phyloP scores from a whole-genome alignment of 2,888 invertebrate genomes.

The Leptinotarsa peninsularis region DNA sequence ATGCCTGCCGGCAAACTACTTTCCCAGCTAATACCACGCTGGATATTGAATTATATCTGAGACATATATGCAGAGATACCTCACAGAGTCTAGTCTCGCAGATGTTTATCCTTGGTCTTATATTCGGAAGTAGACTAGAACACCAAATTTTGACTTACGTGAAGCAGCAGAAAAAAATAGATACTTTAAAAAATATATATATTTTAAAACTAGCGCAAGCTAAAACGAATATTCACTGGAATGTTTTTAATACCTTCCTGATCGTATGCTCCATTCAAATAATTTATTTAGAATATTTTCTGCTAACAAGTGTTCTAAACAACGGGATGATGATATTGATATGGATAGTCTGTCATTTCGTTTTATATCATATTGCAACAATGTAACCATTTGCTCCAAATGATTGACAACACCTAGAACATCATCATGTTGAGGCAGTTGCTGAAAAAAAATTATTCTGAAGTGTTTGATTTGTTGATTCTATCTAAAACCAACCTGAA shows the following conservation, averaged over 20 bases:
- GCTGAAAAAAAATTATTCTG: constrained; percentile 59
- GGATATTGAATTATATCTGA: too few relatives aligned
- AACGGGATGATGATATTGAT: constrained; percentile 70
- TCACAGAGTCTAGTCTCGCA: too few relatives aligned
- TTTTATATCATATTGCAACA: constrained; percentile 83
- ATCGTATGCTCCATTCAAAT: constrained; percentile 86
- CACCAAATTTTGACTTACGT: too few relatives aligned
- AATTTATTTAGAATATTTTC: constrained; percentile 89
- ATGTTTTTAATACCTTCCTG: constrained; percentile 75
- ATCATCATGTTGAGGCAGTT: constrained; percentile 81
- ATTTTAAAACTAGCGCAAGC: too few relatives aligned
- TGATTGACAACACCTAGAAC: constrained; percentile 92
- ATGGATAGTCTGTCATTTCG: constrained; percentile 69
- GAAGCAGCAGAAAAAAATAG: too few relatives aligned
- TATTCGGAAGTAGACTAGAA: too few relatives aligned
- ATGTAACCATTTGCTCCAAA: constrained; percentile 88
- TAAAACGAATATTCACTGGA: too few relatives aligned
- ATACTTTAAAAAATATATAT: too few relatives aligned
- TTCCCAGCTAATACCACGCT: too few relatives aligned
- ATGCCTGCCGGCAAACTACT: too few relatives aligned
- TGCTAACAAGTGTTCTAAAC: constrained; percentile 82
- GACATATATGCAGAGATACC: too few relatives aligned
- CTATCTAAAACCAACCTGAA: constrained; percentile 68
- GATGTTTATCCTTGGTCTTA: too few relatives aligned
- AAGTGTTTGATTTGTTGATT: constrained; percentile 8